Conservation (phyloP, 2,888 invertebrate genomes). For the Oscheius sp. region DNA sequence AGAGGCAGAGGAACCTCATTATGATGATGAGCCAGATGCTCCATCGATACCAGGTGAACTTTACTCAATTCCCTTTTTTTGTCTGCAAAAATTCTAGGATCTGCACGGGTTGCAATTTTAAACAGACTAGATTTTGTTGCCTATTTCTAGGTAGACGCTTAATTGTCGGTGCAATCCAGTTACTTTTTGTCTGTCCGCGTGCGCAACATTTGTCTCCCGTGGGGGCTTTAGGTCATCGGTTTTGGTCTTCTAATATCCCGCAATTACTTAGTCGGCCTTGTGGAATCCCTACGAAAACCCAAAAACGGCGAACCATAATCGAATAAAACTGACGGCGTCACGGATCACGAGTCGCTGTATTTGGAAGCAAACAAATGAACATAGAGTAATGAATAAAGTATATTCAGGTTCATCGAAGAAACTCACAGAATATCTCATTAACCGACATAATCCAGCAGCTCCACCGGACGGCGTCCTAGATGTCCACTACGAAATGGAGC, state of each 20-base stretch:
- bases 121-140: too few relatives aligned
- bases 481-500: conserved; percentile 67
- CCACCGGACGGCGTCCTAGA: conserved; percentile 69
- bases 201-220: conserved; percentile 32
- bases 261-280: conserved; percentile 31
- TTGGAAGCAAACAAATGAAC: neutral
- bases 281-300: conserved; percentile 21
- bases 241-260: conserved; percentile 32
- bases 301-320: conserved; percentile 29
- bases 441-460: conserved; percentile 64
- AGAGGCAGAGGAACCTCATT: conserved; percentile 10
- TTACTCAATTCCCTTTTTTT: conserved; percentile 3
- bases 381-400: neutral
- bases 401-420: conserved; percentile 63
- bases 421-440: conserved; percentile 66
- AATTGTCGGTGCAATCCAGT: conserved; percentile 28
- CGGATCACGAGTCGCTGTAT: conserved; percentile 3
- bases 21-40: conserved; percentile 23
- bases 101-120: too few relatives aligned
- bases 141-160: conserved; percentile 6
- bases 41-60: conserved; percentile 27
- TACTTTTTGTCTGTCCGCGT: conserved; percentile 15
- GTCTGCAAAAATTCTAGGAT: too few relatives aligned
- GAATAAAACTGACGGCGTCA: conserved; percentile 21
- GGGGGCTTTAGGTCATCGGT: conserved; percentile 30